Evolutionary conservation across 2,888 invertebrate genomes (phyloP).

Genomic region (Euproctis similis): DNA sequence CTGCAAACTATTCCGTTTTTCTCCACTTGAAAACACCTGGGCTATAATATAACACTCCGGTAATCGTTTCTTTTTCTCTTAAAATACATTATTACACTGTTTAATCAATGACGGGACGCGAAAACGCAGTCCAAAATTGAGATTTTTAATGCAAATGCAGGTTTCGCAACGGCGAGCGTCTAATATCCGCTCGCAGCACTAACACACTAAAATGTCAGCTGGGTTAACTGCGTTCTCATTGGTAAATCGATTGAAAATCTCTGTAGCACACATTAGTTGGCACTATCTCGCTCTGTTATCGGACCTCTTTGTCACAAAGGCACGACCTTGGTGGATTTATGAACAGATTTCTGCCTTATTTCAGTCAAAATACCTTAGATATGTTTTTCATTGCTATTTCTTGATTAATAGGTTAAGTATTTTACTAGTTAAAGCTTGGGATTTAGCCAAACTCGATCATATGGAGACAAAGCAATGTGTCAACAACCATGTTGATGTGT

Average conservation of each 20-base stretch:
- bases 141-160: constrained; percentile 41
- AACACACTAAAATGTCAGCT: constrained; percentile 70
- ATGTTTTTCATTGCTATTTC: constrained; percentile 12
- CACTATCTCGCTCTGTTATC: constrained; percentile 34
- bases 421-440: constrained; percentile 8
- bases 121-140: constrained; percentile 59
- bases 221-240: constrained; percentile 57
- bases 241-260: constrained; percentile 68
- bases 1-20: constrained; percentile 52
- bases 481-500: constrained; percentile 45
- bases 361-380: constrained; percentile 4
- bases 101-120: constrained; percentile 59
- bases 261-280: constrained; percentile 39
- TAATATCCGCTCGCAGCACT: constrained; percentile 39
- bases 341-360: constrained; percentile 17
- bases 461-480: constrained; percentile 64
- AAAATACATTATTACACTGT: constrained; percentile 74
- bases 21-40: constrained; percentile 62
- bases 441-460: constrained; percentile 43
- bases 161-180: constrained; percentile 49
- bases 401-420: constrained; percentile 3
- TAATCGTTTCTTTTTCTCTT: constrained; percentile 72
- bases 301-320: constrained; percentile 43
- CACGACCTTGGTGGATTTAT: constrained; percentile 51
- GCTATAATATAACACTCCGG: constrained; percentile 75